Percentiles rank a stretch among this genome's conserved stretches.
These are phyloP conservation scores for Drosophila cognata DNA, from an alignment of 2,888 invertebrate species.

Conservation along the genomic window DNA sequence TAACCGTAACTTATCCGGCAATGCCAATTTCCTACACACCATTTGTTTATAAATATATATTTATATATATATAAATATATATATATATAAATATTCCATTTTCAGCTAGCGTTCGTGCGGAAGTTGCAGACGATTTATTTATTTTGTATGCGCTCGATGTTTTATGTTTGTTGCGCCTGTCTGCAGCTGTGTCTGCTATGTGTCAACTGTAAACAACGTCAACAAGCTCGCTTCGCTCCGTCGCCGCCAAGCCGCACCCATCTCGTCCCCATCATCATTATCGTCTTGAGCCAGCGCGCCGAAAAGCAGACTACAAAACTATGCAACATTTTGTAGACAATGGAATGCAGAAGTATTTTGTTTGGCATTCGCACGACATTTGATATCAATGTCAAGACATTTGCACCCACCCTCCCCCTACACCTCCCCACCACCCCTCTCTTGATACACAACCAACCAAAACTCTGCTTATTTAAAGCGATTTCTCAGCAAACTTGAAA, in stretches of 20 bases:
- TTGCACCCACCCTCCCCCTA: conserved; percentile 37
- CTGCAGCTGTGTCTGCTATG: conserved; percentile 74
- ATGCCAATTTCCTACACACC: background rate
- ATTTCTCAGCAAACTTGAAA: conserved; percentile 50
- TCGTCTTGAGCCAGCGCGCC: conserved; percentile 30
- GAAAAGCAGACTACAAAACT: conserved; percentile 63
- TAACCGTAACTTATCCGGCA: background rate
- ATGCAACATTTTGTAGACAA: conserved; percentile 60
- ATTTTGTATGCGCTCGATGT: conserved; percentile 23
- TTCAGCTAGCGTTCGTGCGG: conserved; percentile 51
- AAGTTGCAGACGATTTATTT: conserved; percentile 57
- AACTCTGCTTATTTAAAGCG: conserved; percentile 61
- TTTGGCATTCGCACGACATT: conserved; percentile 65
- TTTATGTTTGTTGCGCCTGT: conserved; percentile 50
- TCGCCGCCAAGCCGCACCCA: conserved; percentile 1
- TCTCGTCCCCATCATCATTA: conserved; percentile 29
- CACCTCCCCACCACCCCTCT: background rate
- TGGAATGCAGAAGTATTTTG: conserved; percentile 53
- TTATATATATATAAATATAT: background rate
- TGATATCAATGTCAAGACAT: conserved; percentile 79
- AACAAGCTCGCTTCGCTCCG: conserved; percentile 32
- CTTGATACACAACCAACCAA: conserved; percentile 4
- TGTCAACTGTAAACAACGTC: conserved; percentile 79
- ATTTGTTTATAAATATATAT: background rate
- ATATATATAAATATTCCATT: conserved; percentile 45